Evolutionary conservation across 2,888 invertebrate species (phyloP).

Genomic region (Stenchaetothrips biformis): DNA sequence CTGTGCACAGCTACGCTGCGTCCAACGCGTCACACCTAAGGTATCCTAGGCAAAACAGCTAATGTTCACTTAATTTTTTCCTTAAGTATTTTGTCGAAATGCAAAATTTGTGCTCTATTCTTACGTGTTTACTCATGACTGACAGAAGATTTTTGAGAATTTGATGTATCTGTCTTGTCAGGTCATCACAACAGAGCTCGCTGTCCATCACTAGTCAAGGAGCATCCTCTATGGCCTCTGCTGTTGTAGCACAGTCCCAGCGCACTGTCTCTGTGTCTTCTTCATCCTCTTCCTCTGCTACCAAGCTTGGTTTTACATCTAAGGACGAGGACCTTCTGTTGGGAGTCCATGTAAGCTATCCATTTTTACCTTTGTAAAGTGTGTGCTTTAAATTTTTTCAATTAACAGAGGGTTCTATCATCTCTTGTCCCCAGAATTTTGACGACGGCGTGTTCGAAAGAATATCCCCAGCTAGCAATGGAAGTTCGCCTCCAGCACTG

Average conservation of each 20-base stretch:
- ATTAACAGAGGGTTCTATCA: too few species aligned
- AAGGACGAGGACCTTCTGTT: not conserved
- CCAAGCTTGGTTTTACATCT: not conserved
- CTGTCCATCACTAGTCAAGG: slow-evolving; percentile 42
- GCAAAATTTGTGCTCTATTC: too few species aligned
- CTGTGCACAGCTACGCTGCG: slow-evolving; percentile 45
- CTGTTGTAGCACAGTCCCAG: not conserved
- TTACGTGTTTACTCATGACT: too few species aligned
- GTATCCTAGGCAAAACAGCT: slow-evolving; percentile 41
- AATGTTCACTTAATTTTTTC: too few species aligned
- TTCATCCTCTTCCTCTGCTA: slow-evolving; percentile 27
- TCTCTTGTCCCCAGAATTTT: not conserved
- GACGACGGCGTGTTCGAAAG: not conserved
- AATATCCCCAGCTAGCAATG: slow-evolving; percentile 1
- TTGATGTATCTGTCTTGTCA: not conserved
- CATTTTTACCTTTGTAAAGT: not conserved
- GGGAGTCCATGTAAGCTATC: not conserved
- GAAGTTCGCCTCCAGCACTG: slow-evolving; percentile 53
- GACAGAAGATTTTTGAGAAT: too few species aligned
- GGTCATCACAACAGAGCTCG: slow-evolving; percentile 55
- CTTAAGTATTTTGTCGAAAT: too few species aligned
- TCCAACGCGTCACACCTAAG: slow-evolving; percentile 35
- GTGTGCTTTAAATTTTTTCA: slow-evolving; percentile 34
- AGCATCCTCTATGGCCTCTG: slow-evolving; percentile 37
- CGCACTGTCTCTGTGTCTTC: slow-evolving; percentile 27